These are phyloP conservation scores for Sinotaia quadrata DNA, from an alignment of 2,888 invertebrate species.

Conservation along the genomic window DNA sequence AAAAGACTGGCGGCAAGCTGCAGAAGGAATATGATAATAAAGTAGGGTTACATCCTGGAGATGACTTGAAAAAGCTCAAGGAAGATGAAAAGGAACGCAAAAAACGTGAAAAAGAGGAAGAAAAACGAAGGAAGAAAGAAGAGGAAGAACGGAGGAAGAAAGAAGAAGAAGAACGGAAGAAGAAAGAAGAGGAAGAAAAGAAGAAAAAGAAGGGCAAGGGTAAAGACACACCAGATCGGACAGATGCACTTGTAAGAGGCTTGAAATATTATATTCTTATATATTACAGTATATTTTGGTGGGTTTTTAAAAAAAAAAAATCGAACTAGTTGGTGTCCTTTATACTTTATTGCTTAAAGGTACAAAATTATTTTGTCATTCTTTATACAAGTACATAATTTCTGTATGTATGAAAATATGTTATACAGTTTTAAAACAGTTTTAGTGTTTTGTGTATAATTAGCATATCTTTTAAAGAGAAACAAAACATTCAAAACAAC, in stretches of 20 bases:
- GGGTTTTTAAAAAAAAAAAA: no score
- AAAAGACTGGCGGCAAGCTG: no score
- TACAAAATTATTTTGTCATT: no score
- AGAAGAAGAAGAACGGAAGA: slow-evolving; percentile 43
- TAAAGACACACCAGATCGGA: slow-evolving; percentile 41
- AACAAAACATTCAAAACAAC: no score
- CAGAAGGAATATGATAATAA: no score
- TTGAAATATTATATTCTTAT: no score
- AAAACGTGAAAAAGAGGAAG: slow-evolving; percentile 53
- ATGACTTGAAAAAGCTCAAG: slow-evolving; percentile 54
- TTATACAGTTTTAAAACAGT: neutral
- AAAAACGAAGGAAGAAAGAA: slow-evolving; percentile 51
- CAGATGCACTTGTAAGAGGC: no score
- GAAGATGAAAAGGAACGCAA: slow-evolving; percentile 63
- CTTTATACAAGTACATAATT: no score
- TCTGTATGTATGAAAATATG: neutral
- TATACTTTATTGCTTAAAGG: no score
- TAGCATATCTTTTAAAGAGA: neutral
- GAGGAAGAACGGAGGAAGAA: slow-evolving; percentile 49
- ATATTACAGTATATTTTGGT: no score
- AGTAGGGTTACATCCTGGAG: slow-evolving; percentile 27
- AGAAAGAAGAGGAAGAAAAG: slow-evolving; percentile 23
- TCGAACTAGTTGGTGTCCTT: no score
- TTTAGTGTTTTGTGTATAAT: neutral
- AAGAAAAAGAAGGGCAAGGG: slow-evolving; percentile 71